Evolutionary conservation across 2,113 vertebrate genomes (phyloP).

Genomic region (Otolemur garnettii): DNA sequence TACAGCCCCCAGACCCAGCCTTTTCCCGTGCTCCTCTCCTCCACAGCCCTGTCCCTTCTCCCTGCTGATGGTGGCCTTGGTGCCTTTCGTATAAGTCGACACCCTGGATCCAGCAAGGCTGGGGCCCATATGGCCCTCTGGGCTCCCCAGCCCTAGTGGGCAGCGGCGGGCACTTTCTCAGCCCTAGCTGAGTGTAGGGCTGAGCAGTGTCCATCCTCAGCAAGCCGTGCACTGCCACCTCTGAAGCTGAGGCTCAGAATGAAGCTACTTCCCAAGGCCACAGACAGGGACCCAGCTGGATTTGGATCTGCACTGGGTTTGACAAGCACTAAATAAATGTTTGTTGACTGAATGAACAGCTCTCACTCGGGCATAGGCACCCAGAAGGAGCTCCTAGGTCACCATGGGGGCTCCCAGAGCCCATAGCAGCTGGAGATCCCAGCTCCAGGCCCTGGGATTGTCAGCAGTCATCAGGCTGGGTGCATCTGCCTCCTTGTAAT

Average conservation of each 20-base stretch:
- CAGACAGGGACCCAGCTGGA: fast-evolving
- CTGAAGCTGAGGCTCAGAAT: background rate
- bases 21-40: fast-evolving
- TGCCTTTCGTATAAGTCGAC: background rate
- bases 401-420: background rate
- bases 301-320: too few species aligned
- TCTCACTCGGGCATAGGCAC: too few species aligned
- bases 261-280: background rate
- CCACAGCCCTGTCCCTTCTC: fast-evolving
- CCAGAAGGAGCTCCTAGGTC: background rate
- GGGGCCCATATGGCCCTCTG: background rate
- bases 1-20: fast-evolving
- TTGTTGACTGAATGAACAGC: background rate
- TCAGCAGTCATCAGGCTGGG: background rate
- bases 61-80: too few species aligned
- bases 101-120: background rate
- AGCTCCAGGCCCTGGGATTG: background rate
- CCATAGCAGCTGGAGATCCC: background rate
- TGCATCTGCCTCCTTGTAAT: background rate
- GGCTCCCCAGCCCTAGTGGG: fast-evolving
- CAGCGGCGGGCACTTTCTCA: too few species aligned
- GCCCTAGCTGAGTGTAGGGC: background rate
- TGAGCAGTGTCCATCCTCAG: fast-evolving
- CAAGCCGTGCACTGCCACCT: fast-evolving
- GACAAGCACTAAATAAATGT: background rate